Evolutionary conservation across 2,888 invertebrate genomes (phyloP).

Genomic region (Chrysina gloriosa): DNA sequence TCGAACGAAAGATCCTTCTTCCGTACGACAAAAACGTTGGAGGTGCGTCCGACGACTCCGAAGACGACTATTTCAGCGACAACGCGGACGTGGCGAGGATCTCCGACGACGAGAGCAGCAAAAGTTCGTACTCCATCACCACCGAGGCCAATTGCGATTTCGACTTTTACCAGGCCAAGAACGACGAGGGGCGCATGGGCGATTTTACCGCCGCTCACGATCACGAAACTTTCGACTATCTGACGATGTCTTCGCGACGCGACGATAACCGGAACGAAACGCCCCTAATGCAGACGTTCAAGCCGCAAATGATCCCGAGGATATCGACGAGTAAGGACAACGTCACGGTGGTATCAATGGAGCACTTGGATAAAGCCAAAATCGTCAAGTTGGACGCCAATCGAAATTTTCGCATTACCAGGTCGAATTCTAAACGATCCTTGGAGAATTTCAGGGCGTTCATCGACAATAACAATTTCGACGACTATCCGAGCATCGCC

Average conservation of each 20-base stretch:
- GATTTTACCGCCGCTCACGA: not conserved
- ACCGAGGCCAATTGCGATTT: slow-evolving; percentile 75
- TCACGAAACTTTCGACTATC: slow-evolving; percentile 37
- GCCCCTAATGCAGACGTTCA: slow-evolving; percentile 35
- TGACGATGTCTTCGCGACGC: not conserved
- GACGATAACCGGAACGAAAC: slow-evolving; percentile 1
- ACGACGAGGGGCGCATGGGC: slow-evolving; percentile 17
- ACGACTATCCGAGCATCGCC: slow-evolving; percentile 37
- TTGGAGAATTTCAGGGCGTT: slow-evolving; percentile 61
- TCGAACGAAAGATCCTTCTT: slow-evolving; percentile 37
- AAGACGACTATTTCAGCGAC: slow-evolving; percentile 62
- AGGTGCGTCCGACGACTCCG: slow-evolving; percentile 51
- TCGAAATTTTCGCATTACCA: slow-evolving; percentile 54
- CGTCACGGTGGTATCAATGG: slow-evolving; percentile 21
- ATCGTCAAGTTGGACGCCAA: slow-evolving; percentile 32
- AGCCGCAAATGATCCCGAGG: slow-evolving; percentile 32
- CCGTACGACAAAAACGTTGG: not conserved
- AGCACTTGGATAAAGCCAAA: slow-evolving; percentile 1
- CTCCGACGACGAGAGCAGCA: slow-evolving; percentile 56
- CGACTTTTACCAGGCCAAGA: slow-evolving; percentile 67
- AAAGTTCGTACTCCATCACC: slow-evolving; percentile 70
- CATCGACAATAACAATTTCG: slow-evolving; percentile 51
- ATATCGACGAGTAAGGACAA: slow-evolving; percentile 38
- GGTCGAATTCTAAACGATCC: slow-evolving; percentile 61
- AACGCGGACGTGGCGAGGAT: slow-evolving; percentile 62